Evolutionary conservation across 2,797 vertebrate genomes (phyloP), one percentile per base, ranked within the genome.

Genomic region (Sciaenops ocellatus): DNA sequence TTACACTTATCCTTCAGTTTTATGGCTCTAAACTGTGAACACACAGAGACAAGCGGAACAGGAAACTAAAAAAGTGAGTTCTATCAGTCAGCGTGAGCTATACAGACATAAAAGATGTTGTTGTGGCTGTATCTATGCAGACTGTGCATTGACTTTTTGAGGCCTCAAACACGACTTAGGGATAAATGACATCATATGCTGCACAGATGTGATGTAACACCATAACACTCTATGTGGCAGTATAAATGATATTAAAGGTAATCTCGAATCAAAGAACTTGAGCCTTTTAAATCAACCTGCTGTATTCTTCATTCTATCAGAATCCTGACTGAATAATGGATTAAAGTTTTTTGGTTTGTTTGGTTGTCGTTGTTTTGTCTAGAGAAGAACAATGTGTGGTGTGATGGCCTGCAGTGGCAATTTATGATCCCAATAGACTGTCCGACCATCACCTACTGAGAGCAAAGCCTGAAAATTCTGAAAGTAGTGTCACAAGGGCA

Each of bases 391-490:
- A 16, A 26, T 34, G 6, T 9, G 18, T 24, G 67, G 41, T 20
- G 55, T 0, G 10, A 46, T 22, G 18, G 38, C 73, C 70, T 65
- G 62, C 64, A 54, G 66, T 9, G 15, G 22, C 42, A 70, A 70
- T 54, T 62, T 57, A 56, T 70, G 48, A 67, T 63, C 34, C 42
- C 54, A 26, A 68, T 28, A 51, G 26, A 64, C 9, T 30, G 38
- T 46, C 63, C 26, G 20, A 70, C 26, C 18, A 47, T 84, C 66
- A 62, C 52, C 46, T 9, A 11, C 81, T 50, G 71, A 62, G 62
- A 76, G 20, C 51, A 26, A 63, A 62, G 38, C 48, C 50, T 41
- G 30, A 9, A 50, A 66, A 60, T 41, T 22, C 42, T n/a, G 16
- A 17, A 66, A 44, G 68, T n/a, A 50, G 44, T 55, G 57, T 48